Evolutionary conservation across 2,113 vertebrate genomes (phyloP).

Genomic region (Labeo rohita): DNA sequence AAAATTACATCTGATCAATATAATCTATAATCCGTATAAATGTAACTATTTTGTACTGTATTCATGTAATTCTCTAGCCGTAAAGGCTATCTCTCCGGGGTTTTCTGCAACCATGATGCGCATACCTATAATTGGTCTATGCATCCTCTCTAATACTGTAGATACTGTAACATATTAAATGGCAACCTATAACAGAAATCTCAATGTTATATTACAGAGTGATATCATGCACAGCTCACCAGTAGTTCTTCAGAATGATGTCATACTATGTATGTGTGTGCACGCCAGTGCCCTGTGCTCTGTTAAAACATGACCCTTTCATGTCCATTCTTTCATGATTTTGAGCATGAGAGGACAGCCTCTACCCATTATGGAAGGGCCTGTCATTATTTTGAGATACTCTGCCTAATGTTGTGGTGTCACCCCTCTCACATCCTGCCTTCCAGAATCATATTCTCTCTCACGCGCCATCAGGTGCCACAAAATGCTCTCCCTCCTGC

Average conservation of each 20-base stretch:
- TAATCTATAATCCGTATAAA: too few species aligned
- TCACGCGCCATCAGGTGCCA: constrained; percentile 45
- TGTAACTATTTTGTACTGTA: too few species aligned
- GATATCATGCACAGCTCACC: constrained; percentile 22
- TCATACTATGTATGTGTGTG: background rate
- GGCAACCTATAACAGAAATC: background rate
- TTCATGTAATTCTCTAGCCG: too few species aligned
- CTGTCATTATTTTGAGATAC: constrained; percentile 48
- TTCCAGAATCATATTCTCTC: constrained; percentile 34
- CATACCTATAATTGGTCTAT: background rate
- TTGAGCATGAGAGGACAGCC: constrained; percentile 38
- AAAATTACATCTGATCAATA: too few species aligned
- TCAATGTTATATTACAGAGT: background rate
- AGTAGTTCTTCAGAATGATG: constrained; percentile 4
- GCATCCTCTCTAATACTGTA: background rate
- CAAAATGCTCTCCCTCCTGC: constrained; percentile 44
- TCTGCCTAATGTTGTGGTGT: constrained; percentile 27
- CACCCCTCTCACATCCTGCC: constrained; percentile 8
- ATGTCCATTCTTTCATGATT: constrained; percentile 48
- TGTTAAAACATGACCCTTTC: constrained; percentile 50
- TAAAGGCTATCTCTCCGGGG: too few species aligned
- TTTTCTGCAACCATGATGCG: too few species aligned
- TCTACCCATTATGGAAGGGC: constrained; percentile 44
- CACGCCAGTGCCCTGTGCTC: background rate
- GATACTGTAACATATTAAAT: background rate